Conservation (phyloP, 2,888 invertebrate genomes). For the Chironomus riparius region DNA sequence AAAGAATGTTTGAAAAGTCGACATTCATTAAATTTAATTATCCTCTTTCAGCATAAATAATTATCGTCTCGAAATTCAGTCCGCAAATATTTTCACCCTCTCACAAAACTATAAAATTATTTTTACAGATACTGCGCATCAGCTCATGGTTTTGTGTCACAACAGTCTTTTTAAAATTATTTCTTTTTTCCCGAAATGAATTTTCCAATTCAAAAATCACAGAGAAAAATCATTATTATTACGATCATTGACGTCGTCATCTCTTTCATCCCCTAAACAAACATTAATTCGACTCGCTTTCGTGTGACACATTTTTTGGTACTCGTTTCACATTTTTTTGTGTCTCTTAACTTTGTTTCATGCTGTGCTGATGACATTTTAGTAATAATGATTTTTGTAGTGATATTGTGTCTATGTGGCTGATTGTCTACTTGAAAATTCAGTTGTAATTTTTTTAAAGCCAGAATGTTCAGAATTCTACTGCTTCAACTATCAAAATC, state of each 20-base stretch:
- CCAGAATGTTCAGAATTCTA: too few species aligned
- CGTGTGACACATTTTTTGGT: conserved; percentile 13
- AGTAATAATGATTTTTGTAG: background rate
- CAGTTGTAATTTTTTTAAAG: too few species aligned
- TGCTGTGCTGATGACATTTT: background rate
- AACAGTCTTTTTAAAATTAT: background rate
- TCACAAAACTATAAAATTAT: background rate
- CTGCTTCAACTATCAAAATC: too few species aligned
- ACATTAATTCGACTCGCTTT: conserved; percentile 17
- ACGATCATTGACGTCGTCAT: background rate
- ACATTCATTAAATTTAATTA: conserved; percentile 19
- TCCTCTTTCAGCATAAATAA: background rate
- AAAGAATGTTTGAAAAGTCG: background rate
- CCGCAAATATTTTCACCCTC: background rate
- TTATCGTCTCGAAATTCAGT: conserved; percentile 11
- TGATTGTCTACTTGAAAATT: too few species aligned
- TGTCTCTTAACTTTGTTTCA: background rate
- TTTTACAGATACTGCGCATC: too few species aligned
- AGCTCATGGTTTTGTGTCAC: background rate
- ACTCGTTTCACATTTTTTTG: background rate
- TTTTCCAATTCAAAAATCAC: conserved; percentile 9
- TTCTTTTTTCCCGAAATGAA: background rate
- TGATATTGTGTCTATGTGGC: too few species aligned
- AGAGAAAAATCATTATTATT: conserved; percentile 19
- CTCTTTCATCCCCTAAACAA: conserved; percentile 6